Conservation (phyloP, 2,888 invertebrate species). For the Oxyscelio sp. region DNA sequence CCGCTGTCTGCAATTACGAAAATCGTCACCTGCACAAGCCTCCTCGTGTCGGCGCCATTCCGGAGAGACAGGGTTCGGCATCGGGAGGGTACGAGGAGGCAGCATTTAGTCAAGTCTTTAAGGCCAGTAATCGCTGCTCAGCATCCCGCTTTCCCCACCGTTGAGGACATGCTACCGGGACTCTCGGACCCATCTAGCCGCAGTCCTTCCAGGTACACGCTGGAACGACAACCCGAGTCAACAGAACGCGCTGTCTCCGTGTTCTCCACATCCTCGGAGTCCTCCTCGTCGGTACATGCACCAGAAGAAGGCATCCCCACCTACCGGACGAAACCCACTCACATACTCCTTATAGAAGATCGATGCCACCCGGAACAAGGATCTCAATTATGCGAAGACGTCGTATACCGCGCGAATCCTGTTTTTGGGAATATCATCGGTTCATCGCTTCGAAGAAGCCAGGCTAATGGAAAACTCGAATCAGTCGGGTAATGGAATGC, state of each 20-base stretch:
- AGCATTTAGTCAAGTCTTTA: too few relatives aligned
- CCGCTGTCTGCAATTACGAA: too few relatives aligned
- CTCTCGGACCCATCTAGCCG: too few relatives aligned
- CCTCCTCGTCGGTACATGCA: constrained; percentile 85
- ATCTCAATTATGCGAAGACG: constrained; percentile 12
- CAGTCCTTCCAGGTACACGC: too few relatives aligned
- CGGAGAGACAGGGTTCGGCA: too few relatives aligned
- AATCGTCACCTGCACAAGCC: too few relatives aligned
- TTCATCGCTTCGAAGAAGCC: neutral
- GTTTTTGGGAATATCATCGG: constrained; percentile 28
- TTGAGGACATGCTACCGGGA: too few relatives aligned
- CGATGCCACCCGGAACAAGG: neutral
- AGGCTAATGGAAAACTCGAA: constrained; percentile 44
- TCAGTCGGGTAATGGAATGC: neutral
- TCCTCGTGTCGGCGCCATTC: too few relatives aligned
- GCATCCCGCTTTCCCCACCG: too few relatives aligned
- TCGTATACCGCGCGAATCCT: neutral
- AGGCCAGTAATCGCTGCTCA: too few relatives aligned
- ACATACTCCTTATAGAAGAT: constrained; percentile 38
- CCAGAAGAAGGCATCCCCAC: constrained; percentile 85
- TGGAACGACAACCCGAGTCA: too few relatives aligned
- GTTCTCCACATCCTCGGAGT: constrained; percentile 88
- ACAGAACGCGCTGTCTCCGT: constrained; percentile 75
- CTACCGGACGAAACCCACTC: constrained; percentile 58
- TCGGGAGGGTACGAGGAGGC: too few relatives aligned